Base-by-base conservation (phyloP, 1,140 invertebrate species). In the Patella vulgata region DNA sequence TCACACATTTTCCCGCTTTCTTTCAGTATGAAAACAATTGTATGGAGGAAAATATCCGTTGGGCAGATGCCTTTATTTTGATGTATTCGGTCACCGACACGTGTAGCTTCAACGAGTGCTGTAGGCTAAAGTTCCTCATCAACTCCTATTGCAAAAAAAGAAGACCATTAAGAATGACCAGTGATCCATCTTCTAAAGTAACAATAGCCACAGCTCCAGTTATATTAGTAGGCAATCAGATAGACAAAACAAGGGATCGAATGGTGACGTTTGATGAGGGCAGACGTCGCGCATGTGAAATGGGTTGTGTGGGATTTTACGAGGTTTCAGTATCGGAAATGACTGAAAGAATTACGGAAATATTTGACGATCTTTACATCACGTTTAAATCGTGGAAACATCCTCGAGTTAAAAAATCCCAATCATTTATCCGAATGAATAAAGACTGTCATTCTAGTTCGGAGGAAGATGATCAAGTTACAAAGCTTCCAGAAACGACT, bases 1-100 rank as follows among this genome's bases (percentile, higher is more conserved):
- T n/a, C n/a, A n/a, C n/a, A n/a, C n/a, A n/a, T n/a, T n/a, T n/a
- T n/a, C n/a, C n/a, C n/a, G n/a, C n/a, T n/a, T n/a, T n/a, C n/a
- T 56, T 59, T 0, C 70, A 93, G 56, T 92, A 92, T 79, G 93
- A 94, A 63, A 79, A 92, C 54, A 91, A 57, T 30, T 91, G 6
- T 87, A 89, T 46, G 86, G 91, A 93, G 78, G 87, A 89, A 14
- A 92, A 93, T 73, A 91, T 94, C 28, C 86, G 90, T 36, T 93
- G 91, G 93, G 93, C 93, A 0, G 94, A 96, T 81, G 93, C 92
- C 0, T 85, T 94, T 27, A 87, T 95, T 28, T 85, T 96, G 17
- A 92, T 96, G 14, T 97, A 96, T 82, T 93, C 93, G 25, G 94
- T 96, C 71, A 95, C 92, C 0, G 94, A 97, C 79, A 86, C 93